A percentile compares a stretch with the other conserved stretches of the same genome.
phyloP scores from a whole-genome alignment of 2,797 vertebrate species.

The Lophius americanus region DNA sequence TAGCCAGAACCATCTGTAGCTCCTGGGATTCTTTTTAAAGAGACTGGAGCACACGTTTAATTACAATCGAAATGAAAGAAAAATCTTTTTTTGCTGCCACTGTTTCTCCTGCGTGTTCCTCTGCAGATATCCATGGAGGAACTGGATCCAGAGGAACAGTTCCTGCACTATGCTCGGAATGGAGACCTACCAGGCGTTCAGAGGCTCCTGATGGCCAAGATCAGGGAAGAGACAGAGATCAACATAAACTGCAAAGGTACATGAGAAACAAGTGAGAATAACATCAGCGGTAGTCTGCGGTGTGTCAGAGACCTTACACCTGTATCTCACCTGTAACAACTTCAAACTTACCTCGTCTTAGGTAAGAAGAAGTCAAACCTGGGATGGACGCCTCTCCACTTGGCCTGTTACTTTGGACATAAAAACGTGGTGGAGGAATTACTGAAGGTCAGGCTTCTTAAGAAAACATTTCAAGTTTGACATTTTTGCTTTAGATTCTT shows the following conservation, averaged over 20 bases:
- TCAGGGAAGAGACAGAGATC: slow-evolving; percentile 78
- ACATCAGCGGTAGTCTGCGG: background rate
- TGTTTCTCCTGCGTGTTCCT: background rate
- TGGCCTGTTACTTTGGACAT: slow-evolving; percentile 97
- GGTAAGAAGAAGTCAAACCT: slow-evolving; percentile 96
- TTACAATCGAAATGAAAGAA: slow-evolving; percentile 6
- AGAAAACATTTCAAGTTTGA: background rate
- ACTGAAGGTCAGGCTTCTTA: slow-evolving; percentile 83
- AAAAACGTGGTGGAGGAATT: slow-evolving; percentile 90
- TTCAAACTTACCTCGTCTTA: slow-evolving; percentile 55
- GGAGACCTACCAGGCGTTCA: slow-evolving; percentile 88
- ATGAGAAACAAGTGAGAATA: background rate
- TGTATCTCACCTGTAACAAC: background rate
- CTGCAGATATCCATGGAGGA: slow-evolving; percentile 76
- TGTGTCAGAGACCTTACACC: slow-evolving; percentile 18
- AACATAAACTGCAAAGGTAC: slow-evolving; percentile 97
- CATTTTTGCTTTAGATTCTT: background rate
- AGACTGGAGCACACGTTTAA: background rate
- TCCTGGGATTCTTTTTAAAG: background rate
- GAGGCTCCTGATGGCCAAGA: slow-evolving; percentile 82
- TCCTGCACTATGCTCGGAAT: slow-evolving; percentile 91
- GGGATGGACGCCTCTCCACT: slow-evolving; percentile 96
- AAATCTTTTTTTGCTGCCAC: background rate
- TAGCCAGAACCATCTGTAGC: background rate
- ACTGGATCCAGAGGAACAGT: slow-evolving; percentile 88